Evolutionary conservation across 2,888 invertebrate genomes (phyloP).

Genomic region (Caenorhabditis becei): DNA sequence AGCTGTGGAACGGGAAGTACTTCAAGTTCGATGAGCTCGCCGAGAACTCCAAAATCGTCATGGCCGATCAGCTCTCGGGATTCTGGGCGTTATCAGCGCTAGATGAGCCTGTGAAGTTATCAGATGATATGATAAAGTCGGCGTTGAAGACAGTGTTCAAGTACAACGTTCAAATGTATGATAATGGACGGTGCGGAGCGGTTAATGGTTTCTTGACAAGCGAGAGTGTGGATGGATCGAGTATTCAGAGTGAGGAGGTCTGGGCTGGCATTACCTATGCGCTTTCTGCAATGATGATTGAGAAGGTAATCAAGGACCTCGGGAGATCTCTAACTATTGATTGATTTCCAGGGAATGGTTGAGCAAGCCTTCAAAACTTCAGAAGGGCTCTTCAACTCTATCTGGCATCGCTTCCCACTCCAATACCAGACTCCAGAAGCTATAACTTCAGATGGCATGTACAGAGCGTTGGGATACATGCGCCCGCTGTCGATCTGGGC

Average conservation of each 20-base stretch:
- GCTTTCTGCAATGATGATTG: conserved; percentile 89
- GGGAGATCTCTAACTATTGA: not conserved
- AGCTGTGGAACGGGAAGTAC: conserved; percentile 80
- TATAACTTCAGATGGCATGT: conserved; percentile 86
- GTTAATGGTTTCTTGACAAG: conserved; percentile 89
- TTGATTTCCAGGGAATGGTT: conserved; percentile 86
- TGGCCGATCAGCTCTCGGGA: conserved; percentile 95
- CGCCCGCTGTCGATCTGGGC: conserved; percentile 93
- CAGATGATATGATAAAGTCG: conserved; percentile 81
- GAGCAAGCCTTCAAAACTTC: conserved; percentile 92
- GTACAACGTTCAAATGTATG: conserved; percentile 90
- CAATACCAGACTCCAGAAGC: conserved; percentile 89
- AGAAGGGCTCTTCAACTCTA: conserved; percentile 89
- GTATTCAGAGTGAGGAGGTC: conserved; percentile 92
- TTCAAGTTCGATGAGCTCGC: conserved; percentile 87
- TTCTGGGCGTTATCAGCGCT: conserved; percentile 88
- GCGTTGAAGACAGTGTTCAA: conserved; percentile 88
- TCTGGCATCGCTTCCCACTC: conserved; percentile 86
- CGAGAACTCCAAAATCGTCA: conserved; percentile 87
- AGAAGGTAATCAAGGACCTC: conserved; percentile 53
- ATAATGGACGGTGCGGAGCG: conserved; percentile 90
- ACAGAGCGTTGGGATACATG: conserved; percentile 94
- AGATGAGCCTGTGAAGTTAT: conserved; percentile 59
- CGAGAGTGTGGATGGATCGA: conserved; percentile 86
- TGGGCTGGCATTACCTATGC: conserved; percentile 94